Conservation (phyloP, 2,113 vertebrate species). For the Poecilia latipinna region DNA sequence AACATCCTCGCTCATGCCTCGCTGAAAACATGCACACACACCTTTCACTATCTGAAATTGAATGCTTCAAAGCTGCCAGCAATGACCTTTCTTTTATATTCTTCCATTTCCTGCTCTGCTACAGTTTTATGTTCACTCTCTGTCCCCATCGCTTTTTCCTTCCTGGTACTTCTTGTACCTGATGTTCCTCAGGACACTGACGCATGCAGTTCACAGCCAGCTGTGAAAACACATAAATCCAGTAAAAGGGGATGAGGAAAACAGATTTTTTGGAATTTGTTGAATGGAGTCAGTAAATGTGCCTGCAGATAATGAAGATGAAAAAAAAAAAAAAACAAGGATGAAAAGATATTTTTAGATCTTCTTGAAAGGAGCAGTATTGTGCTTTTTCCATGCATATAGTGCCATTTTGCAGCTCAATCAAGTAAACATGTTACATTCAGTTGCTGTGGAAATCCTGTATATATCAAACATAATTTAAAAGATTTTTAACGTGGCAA, state of each 20-base stretch:
- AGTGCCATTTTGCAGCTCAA: too few relatives aligned
- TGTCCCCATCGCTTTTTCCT: slow-evolving; percentile 14
- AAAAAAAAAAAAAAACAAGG: too few relatives aligned
- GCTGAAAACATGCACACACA: background rate
- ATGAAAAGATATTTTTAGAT: background rate
- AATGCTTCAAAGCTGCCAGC: background rate
- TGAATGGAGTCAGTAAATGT: background rate
- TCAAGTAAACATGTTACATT: too few relatives aligned
- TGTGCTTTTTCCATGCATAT: too few relatives aligned
- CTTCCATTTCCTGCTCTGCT: background rate
- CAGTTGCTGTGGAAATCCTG: too few relatives aligned
- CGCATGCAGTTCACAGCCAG: slow-evolving; percentile 9
- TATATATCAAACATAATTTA: too few relatives aligned
- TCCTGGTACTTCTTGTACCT: slow-evolving; percentile 19
- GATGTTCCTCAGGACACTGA: slow-evolving; percentile 13
- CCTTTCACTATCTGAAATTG: background rate
- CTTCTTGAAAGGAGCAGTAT: background rate
- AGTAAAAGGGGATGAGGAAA: background rate
- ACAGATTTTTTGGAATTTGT: background rate
- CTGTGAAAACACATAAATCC: slow-evolving; percentile 30
- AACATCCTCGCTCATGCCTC: background rate
- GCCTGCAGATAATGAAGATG: background rate
- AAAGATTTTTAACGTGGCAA: too few relatives aligned
- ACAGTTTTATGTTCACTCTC: background rate
- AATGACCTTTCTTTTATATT: background rate